Percentiles rank a stretch among this genome's conserved stretches.
Evolutionary conservation across 2,797 vertebrate species (phyloP).

Genomic region (Aeoliscus strigatus): DNA sequence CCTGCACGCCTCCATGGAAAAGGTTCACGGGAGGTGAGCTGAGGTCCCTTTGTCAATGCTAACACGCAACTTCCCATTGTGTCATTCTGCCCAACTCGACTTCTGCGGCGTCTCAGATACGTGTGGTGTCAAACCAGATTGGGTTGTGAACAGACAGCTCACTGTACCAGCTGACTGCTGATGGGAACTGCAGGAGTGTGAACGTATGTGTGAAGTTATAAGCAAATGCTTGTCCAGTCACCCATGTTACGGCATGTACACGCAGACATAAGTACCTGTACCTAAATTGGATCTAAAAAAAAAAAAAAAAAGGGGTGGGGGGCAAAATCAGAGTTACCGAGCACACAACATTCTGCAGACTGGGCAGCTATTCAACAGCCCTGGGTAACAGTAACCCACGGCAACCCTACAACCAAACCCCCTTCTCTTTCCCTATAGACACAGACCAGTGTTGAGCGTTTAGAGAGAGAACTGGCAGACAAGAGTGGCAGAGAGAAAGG

Average conservation of each 20-base stretch:
- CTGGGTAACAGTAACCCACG: conserved; percentile 70
- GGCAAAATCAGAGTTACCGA: conserved; percentile 30
- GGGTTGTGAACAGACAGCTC: conserved; percentile 37
- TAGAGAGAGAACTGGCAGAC: conserved; percentile 38
- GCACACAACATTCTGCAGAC: conserved; percentile 49
- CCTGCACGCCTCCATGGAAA: conserved; percentile 18
- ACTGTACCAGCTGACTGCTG: conserved; percentile 56
- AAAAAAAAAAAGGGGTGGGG: too few species aligned
- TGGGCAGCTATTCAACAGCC: conserved; percentile 61
- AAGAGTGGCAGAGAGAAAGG: conserved; percentile 48
- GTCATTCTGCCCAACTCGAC: conserved; percentile 32
- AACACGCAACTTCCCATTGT: conserved; percentile 14
- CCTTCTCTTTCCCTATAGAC: conserved; percentile 47
- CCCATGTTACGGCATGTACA: conserved; percentile 1
- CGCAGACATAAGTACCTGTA: conserved; percentile 19
- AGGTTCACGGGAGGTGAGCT: conserved; percentile 31
- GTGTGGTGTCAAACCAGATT: conserved; percentile 35
- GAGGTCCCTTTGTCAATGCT: conserved; percentile 26
- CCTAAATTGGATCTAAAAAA: conserved; percentile 34
- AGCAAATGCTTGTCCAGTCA: conserved; percentile 9
- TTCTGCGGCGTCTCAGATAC: conserved; percentile 35
- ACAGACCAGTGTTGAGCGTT: conserved; percentile 54
- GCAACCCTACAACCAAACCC: conserved; percentile 63
- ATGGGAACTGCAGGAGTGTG: conserved; percentile 53
- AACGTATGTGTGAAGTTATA: conserved; percentile 32